Base-by-base conservation (phyloP, 1,140 invertebrate species). In the Platyura marginata region DNA sequence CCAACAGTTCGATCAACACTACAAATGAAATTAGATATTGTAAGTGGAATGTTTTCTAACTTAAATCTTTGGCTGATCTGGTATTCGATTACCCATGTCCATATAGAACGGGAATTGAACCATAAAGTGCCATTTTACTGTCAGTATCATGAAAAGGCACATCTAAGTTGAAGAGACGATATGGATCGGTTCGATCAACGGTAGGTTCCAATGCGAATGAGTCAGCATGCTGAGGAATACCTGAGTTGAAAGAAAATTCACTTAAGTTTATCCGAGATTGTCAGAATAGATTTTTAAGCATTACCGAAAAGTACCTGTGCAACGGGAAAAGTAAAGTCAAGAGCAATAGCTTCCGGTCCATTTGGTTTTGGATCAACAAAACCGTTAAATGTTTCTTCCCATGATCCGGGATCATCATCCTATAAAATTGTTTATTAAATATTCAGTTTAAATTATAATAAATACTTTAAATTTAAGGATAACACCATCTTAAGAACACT, bases 121-220 rank as follows among this genome's bases (percentile, higher is more conserved):
- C 96, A 63, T 99, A 99, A 1, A 99, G 64, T 11, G 94, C 81
- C 94, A 98, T 98, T 33, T 75, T 77, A 52, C 82, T 91, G 49
- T 95, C 77, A 0, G 95, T 50, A 58, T 99, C 89, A 63, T 96
- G 99, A 62, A 99, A 94, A 67, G 98, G 98, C 1, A 99, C 94
- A 68, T 99, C 96, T 53, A 98, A 66, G 67, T 98, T 99, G 58
- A 92, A 98, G 11, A 99, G 63, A 19, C 96, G 72, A 60, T 98
- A 98, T 0, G 96, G 96, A 53, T 98, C 93, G 2, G 70, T 67
- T n/a, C n/a, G n/a, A 8, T 69, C 67, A 62, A 79, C 82, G 0
- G 95, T 98, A 2, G 84, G 81, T 56, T 77, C 79, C 1, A 99
- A 65, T 10, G 81, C 71, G 52, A 98, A 77, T 29, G 71, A 73